These are phyloP conservation scores for Chamaea fasciata DNA, from an alignment of 2,113 vertebrate genomes.

Conservation along the genomic window DNA sequence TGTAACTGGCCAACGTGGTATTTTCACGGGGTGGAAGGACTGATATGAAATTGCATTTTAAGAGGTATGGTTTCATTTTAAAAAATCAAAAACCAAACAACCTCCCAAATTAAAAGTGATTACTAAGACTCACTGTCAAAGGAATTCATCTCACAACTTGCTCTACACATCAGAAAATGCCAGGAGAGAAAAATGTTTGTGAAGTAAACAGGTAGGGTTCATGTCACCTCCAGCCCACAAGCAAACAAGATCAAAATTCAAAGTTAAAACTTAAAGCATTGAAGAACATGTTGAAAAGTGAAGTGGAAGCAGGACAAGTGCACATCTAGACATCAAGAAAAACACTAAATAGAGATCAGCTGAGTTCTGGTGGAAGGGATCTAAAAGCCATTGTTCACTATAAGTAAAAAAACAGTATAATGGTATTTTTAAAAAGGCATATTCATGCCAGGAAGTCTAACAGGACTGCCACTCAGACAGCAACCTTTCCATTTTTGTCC, in stretches of 20 bases:
- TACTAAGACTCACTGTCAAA: neutral
- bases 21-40: neutral
- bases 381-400: neutral
- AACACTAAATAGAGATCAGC: neutral
- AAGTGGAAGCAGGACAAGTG: neutral
- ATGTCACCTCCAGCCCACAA: neutral
- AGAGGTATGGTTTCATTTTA: neutral
- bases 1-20: accelerated
- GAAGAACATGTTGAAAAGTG: neutral
- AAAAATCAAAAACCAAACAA: neutral
- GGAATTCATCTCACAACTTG: neutral
- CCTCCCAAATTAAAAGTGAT: neutral
- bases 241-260: neutral
- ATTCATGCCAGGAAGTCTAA: neutral
- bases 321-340: neutral
- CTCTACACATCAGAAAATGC: neutral
- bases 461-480: neutral
- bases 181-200: neutral
- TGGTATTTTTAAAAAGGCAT: neutral
- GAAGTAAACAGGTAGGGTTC: neutral
- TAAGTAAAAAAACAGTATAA: neutral
- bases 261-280: neutral
- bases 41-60: neutral
- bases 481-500: neutral
- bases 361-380: neutral